Evolutionary conservation across 2,888 invertebrate genomes (phyloP), one percentile per base, ranked within the genome.

Genomic region (Heteromurus nitidus): DNA sequence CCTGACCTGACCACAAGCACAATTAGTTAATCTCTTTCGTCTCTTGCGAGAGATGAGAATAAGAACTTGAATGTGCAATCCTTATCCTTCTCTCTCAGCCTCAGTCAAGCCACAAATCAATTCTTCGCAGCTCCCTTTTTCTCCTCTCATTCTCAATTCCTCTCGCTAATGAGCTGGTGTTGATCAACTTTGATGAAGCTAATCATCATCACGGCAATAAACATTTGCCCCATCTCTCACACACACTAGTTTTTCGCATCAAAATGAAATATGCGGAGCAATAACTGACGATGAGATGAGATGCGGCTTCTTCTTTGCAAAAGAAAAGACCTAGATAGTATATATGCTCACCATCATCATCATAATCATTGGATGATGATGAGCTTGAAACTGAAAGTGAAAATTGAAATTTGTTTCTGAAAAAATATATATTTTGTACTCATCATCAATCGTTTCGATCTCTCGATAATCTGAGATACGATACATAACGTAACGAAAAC

Each of bases 391-490:
- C 42, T 44, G 64, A 74, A 76, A 76, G 76, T 76, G 76, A 76
- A 76, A 76, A 76, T 76, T 76, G 76, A 76, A 76, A 76, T n/a
- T 76, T 65, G 67, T 75, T 75, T 75, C 18, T 24, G 31, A n/a
- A 68, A 76, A 75, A n/a, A n/a, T n/a, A n/a, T n/a, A n/a, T n/a
- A n/a, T n/a, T n/a, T n/a, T n/a, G n/a, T n/a, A 75, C 67, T 73
- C 64, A 72, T 72, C 69, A 72, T 44, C 28, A 74, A 24, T 58
- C 36, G 36, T 36, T 36, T 9, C 13, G 7, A 36, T 9, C 13
- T 36, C 13, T 7, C 36, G 9, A 7, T 13, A 36, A 36, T 36
- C 36, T 36, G 13, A 9, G 36, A 36, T 13, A 36, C 36, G 36
- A 36, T 7, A 36, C 9, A 36, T 7, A 36, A 13, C 7, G 36